Evolutionary conservation across 2,888 invertebrate genomes (phyloP), one percentile per base, ranked within the genome.

Genomic region (Melanargia galathea): DNA sequence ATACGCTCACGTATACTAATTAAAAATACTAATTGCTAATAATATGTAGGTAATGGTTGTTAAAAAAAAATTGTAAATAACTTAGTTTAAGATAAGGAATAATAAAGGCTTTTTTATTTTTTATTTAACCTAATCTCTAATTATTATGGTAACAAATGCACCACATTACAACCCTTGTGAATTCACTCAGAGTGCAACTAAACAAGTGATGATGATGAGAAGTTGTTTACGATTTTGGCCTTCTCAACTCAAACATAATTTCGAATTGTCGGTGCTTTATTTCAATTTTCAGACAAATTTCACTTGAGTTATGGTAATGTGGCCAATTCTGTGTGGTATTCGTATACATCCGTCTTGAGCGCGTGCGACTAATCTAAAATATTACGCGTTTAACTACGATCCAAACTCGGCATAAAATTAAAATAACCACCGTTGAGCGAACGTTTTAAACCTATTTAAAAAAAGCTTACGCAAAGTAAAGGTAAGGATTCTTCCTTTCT

Each of bases 321-420:
- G 75, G 77, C 76, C 78, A 77, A 79, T 84, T 82, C 74, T 78
- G 80, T 75, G 66, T 72, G 79, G 82, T 75, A 82, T 88, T 84
- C 74, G 81, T 88, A 89, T 75, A 90, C 90, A 90, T 90, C 90
- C 90, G 90, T 79, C n/a, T 73, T 70, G 70, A 56, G 72, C 79
- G 83, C 84, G 86, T 86, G 87, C 79, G 76, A 71, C 70, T 73
- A 77, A 78, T 80, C 72, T 76, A 80, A 83, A 82, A 81, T 81
- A 82, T 77, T 81, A 71, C 73, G 73, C 71, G 26, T 51, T 51
- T 18, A 30, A 52, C 10, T 26, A 49, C 2, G 16, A 10, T 3
- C 10, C 18, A 38, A n/a, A 30, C 30, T 30, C n/a, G 38, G 38
- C 6, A n/a, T 38, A 38, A 13, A 30, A 30, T 30, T 30, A 30